Evolutionary conservation across 2,113 vertebrate species (phyloP).

Genomic region (Cochlearius cochlearius): DNA sequence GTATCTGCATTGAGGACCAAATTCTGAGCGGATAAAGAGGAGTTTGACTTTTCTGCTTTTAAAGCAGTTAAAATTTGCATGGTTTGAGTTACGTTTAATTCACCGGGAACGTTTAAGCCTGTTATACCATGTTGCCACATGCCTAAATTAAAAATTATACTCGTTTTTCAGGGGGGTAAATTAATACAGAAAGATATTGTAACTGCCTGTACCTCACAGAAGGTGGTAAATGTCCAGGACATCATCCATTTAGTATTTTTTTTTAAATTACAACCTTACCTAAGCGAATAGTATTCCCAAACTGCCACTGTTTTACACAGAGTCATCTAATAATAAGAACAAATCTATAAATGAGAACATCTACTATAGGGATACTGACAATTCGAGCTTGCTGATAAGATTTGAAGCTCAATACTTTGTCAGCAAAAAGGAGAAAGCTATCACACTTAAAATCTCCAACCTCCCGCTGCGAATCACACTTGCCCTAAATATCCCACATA

Average conservation of each 20-base stretch:
- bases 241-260: background rate
- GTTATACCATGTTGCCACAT: background rate
- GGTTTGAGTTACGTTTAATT: too few relatives aligned
- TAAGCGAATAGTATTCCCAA: background rate
- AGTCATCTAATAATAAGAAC: too few relatives aligned
- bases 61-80: background rate
- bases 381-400: background rate
- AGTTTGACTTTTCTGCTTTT: background rate
- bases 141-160: background rate
- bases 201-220: too few relatives aligned
- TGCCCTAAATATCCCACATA: background rate
- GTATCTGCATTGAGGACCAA: too few relatives aligned
- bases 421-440: background rate
- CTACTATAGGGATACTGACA: background rate
- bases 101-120: rapidly evolving
- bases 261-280: background rate
- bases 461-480: background rate
- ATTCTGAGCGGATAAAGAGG: background rate
- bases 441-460: background rate
- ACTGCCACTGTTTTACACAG: background rate
- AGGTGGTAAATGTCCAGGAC: background rate
- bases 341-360: background rate
- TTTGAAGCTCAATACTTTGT: background rate
- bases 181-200: background rate
- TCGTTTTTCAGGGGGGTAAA: background rate